phyloP scores from a whole-genome alignment of 2,888 invertebrate genomes.

The Scelioninae gen. 2 region DNA sequence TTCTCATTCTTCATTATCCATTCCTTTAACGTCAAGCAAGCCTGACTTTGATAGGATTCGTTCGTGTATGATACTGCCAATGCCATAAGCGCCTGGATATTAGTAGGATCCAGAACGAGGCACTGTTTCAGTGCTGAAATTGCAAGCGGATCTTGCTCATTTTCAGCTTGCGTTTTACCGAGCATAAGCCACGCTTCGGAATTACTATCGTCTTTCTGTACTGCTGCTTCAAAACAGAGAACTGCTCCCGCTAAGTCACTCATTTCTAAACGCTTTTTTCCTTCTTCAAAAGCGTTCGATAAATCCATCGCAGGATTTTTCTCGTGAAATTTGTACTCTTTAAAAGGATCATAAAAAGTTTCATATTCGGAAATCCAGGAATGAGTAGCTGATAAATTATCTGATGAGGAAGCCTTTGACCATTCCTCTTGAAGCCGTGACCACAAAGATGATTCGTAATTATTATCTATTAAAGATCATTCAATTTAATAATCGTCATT shows the following conservation, averaged over 20 bases:
- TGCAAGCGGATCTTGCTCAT: constrained; percentile 96
- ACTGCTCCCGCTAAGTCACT: constrained; percentile 98
- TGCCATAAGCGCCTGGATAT: constrained; percentile 90
- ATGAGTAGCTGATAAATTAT: constrained; percentile 77
- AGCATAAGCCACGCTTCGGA: constrained; percentile 91
- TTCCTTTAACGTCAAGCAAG: constrained; percentile 86
- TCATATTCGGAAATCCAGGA: constrained; percentile 85
- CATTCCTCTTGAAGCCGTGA: constrained; percentile 84
- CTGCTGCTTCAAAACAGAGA: constrained; percentile 96
- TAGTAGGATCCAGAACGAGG: constrained; percentile 85
- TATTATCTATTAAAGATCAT: constrained; percentile 75
- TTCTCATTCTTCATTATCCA: constrained; percentile 89
- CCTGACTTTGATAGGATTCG: constrained; percentile 94
- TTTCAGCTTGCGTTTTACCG: constrained; percentile 96
- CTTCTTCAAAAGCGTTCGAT: constrained; percentile 88
- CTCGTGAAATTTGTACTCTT: constrained; percentile 87
- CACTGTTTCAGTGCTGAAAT: constrained; percentile 94
- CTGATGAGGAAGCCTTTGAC: constrained; percentile 80
- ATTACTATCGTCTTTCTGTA: constrained; percentile 86
- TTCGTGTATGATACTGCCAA: constrained; percentile 97
- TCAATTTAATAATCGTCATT: not conserved
- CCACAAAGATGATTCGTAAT: constrained; percentile 76
- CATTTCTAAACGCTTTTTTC: constrained; percentile 86
- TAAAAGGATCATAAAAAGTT: constrained; percentile 80
- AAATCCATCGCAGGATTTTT: constrained; percentile 90